Evolutionary conservation across 2,888 invertebrate genomes (phyloP).

Genomic region (Drosophila anomelani): DNA sequence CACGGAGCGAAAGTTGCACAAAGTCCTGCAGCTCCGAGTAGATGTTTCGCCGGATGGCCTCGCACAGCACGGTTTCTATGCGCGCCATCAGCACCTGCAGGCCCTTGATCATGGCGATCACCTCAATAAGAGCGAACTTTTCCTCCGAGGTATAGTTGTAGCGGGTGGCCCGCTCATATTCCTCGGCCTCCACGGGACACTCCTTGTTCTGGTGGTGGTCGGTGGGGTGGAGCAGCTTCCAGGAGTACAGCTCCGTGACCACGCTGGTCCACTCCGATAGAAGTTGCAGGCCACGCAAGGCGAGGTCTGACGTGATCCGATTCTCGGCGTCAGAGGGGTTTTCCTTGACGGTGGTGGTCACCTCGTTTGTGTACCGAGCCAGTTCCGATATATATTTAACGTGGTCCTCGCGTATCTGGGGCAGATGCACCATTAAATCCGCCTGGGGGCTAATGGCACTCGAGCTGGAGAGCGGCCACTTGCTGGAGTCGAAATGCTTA

Average conservation of each 20-base stretch:
- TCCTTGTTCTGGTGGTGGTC: conserved; percentile 97
- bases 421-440: conserved; percentile 97
- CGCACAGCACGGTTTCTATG: conserved; percentile 98
- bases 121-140: conserved; percentile 98
- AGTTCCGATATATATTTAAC: conserved; percentile 98
- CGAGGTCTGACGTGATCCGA: conserved; percentile 94
- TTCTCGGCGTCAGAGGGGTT: conserved; percentile 96
- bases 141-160: conserved; percentile 99
- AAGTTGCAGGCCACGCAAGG: conserved; percentile 95
- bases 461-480: conserved; percentile 95
- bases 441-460: conserved; percentile 94
- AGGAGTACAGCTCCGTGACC: conserved; percentile 97
- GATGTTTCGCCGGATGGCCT: conserved; percentile 95
- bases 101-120: conserved; percentile 99
- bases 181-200: conserved; percentile 98
- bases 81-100: conserved; percentile 97
- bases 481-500: conserved; percentile 95
- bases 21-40: conserved; percentile 99
- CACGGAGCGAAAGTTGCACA: conserved; percentile 94
- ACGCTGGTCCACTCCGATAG: conserved; percentile 98
- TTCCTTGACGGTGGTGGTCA: conserved; percentile 95
- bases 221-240: conserved; percentile 99
- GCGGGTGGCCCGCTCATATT: conserved; percentile 98
- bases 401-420: conserved; percentile 97
- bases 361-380: conserved; percentile 94